phyloP scores from a whole-genome alignment of 1,140 invertebrate species.

The Hycleus cichorii region DNA sequence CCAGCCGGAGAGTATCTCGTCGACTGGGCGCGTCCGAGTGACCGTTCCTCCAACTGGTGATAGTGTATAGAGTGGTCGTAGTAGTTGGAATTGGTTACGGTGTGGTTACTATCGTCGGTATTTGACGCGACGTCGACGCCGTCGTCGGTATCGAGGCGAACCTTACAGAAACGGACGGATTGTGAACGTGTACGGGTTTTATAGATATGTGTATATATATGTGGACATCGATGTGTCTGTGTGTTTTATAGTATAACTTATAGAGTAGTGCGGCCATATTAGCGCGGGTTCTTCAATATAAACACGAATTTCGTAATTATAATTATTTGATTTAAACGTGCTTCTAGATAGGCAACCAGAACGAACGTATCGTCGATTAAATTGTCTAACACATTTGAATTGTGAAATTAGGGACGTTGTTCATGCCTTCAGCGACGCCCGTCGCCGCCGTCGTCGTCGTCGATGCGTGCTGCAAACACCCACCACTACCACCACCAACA shows the following conservation, averaged over 20 bases:
- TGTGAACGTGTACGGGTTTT: slow-evolving; percentile 11
- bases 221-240: background rate
- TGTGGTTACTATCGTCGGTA: background rate
- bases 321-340: background rate
- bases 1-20: too few relatives aligned
- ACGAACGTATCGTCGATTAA: too few relatives aligned
- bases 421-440: too few relatives aligned
- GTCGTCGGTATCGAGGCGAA: background rate
- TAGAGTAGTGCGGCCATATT: slow-evolving; percentile 8
- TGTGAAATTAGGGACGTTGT: too few relatives aligned
- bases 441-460: too few relatives aligned
- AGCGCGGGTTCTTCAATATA: background rate
- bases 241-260: background rate
- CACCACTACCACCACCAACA: too few relatives aligned
- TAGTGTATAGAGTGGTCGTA: too few relatives aligned
- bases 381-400: too few relatives aligned
- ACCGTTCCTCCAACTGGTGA: too few relatives aligned
- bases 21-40: too few relatives aligned
- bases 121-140: background rate
- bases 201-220: slow-evolving; percentile 10
- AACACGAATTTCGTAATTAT: background rate
- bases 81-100: too few relatives aligned
- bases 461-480: too few relatives aligned
- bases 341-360: background rate
- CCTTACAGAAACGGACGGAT: slow-evolving; percentile 7